phyloP scores from a whole-genome alignment of 2,888 invertebrate genomes.

The Pseudanteris insignis region DNA sequence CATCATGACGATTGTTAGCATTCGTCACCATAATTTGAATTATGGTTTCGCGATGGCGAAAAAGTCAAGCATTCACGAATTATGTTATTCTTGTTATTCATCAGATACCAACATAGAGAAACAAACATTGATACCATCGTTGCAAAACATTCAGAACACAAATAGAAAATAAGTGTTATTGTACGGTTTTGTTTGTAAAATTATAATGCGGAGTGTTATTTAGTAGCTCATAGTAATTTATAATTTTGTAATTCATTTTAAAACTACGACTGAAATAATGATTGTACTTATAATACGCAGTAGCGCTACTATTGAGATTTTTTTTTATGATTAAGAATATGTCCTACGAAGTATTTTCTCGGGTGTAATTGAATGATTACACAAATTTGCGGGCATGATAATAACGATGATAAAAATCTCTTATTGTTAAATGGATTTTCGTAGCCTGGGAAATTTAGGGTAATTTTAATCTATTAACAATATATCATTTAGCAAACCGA shows the following conservation, averaged over 20 bases:
- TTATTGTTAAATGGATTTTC: constrained; percentile 35
- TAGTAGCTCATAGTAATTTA: constrained; percentile 41
- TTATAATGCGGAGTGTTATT: constrained; percentile 48
- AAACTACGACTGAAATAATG: constrained; percentile 31
- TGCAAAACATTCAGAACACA: too few relatives aligned
- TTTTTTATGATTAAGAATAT: constrained; percentile 13
- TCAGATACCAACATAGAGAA: too few relatives aligned
- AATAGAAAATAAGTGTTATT: constrained; percentile 36
- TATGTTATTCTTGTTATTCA: too few relatives aligned
- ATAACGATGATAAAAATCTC: constrained; percentile 9
- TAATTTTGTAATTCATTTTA: constrained; percentile 33
- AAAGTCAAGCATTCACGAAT: too few relatives aligned
- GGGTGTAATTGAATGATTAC: constrained; percentile 23
- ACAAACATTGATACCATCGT: too few relatives aligned
- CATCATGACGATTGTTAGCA: too few relatives aligned
- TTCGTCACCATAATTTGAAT: too few relatives aligned
- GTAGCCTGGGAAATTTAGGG: constrained; percentile 41
- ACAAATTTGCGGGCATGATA: constrained; percentile 40
- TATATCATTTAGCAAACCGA: constrained; percentile 26
- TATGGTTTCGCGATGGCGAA: too few relatives aligned
- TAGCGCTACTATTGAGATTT: constrained; percentile 31
- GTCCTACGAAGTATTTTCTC: constrained; percentile 31
- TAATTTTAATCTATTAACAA: constrained; percentile 34
- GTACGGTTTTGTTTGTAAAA: constrained; percentile 43
- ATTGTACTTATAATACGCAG: constrained; percentile 27